Base-by-base conservation (phyloP, 2,113 vertebrate genomes). In the Excalfactoria chinensis region DNA sequence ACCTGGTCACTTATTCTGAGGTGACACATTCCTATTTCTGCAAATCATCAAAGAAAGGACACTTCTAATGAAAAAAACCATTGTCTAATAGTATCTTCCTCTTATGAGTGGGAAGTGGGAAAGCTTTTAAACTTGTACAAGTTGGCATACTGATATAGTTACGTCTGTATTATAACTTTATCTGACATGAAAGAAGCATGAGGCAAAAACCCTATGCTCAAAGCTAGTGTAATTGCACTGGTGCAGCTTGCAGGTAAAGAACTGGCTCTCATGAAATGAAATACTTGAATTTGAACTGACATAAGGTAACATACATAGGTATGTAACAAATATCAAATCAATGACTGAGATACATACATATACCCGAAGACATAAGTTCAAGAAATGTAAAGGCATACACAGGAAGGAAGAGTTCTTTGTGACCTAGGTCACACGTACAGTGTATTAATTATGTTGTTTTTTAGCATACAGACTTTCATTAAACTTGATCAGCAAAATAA, bases 61-160 rank as follows among this genome's bases (percentile, higher is more conserved):
- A 51, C 28, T 72, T 51, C 55, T 35, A 69, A 44, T n/a, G 9
- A 49, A 40, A 23, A 48, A 8, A 49, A 51, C 11, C 5, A 22
- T 60, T 77, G 21, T 4, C 9, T 3, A 43, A 67, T 74, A 34
- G 2, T 40, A 78, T 19, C 26, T 46, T 70, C 23, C n/a, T 74
- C 5, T 25, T 76, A 58, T 9, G 21, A n/a, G n/a, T n/a, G n/a
- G n/a, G n/a, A n/a, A 77, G 55, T 34, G 12, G 46, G n/a, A 74
- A 88, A 84, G n/a, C 19, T 88, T 93, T 88, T 83, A 76, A 84
- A 71, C 28, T 58, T 82, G 34, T 43, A 78, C 30, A 35, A 70
- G 77, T 43, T 62, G 23, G 11, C 40, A 82, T n/a, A 72, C 22
- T 81, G 51, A 46, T 88, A 30, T 71, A 86, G 73, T 81, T 56